phyloP scores from a whole-genome alignment of 1,140 invertebrate species.

The Zophobas morio region DNA sequence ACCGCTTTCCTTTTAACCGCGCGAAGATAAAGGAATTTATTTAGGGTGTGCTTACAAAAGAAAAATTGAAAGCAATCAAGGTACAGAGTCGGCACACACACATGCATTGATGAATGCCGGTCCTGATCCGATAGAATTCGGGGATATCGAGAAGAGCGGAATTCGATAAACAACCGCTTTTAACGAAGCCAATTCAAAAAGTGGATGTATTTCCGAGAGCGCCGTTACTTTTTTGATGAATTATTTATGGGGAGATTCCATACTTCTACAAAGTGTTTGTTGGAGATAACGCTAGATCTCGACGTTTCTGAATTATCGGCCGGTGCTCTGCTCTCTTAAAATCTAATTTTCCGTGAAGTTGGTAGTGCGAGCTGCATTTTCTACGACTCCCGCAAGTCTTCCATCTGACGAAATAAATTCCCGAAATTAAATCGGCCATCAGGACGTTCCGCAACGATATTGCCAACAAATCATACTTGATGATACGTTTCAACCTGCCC shows the following conservation, averaged over 20 bases:
- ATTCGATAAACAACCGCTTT: slow-evolving; percentile 46
- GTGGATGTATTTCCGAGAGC: background rate
- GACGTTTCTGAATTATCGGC: background rate
- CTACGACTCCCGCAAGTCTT: slow-evolving; percentile 14
- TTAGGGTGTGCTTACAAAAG: slow-evolving; percentile 38
- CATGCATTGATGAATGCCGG: slow-evolving; percentile 41
- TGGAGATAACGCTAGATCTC: slow-evolving; percentile 11
- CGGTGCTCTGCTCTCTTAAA: slow-evolving; percentile 11
- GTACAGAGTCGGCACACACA: slow-evolving; percentile 32
- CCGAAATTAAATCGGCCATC: slow-evolving; percentile 34
- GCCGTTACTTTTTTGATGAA: slow-evolving; percentile 37
- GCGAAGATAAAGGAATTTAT: slow-evolving; percentile 39
- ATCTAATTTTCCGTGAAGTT: slow-evolving; percentile 29
- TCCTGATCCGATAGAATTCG: slow-evolving; percentile 33
- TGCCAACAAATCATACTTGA: slow-evolving; percentile 38
- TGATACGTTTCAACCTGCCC: slow-evolving; percentile 10
- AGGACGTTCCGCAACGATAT: slow-evolving; percentile 15
- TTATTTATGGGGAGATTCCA: slow-evolving; percentile 35
- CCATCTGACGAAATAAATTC: slow-evolving; percentile 23
- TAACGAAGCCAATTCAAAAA: slow-evolving; percentile 46
- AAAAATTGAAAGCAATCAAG: slow-evolving; percentile 47
- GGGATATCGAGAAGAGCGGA: slow-evolving; percentile 44
- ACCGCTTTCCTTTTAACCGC: slow-evolving; percentile 34
- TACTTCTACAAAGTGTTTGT: slow-evolving; percentile 35
- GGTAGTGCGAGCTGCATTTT: slow-evolving; percentile 25